These are phyloP conservation scores for Hyperoplus lanceolatus DNA, from an alignment of 2,797 vertebrate species.

Conservation along the genomic window DNA sequence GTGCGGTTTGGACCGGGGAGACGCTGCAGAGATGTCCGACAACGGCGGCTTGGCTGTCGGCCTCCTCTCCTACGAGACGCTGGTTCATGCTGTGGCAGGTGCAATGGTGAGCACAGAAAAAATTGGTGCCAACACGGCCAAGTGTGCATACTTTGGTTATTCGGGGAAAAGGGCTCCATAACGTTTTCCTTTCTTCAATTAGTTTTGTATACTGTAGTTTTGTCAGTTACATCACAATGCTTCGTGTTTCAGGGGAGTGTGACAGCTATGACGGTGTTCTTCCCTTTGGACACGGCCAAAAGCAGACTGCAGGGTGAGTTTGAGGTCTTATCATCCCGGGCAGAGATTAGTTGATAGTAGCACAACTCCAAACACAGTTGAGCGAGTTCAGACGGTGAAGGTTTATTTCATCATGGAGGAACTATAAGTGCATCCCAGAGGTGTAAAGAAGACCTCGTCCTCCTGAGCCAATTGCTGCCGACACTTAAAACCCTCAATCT, in stretches of 20 bases:
- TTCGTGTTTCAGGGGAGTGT: constrained; percentile 81
- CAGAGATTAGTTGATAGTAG: constrained; percentile 36
- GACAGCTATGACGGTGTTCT: constrained; percentile 88
- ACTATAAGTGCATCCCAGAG: background rate
- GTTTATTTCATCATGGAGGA: background rate
- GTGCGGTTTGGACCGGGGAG: background rate
- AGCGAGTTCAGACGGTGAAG: background rate
- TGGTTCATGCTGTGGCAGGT: constrained; percentile 88
- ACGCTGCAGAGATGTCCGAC: constrained; percentile 75
- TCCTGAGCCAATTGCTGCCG: background rate
- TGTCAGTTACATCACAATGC: background rate
- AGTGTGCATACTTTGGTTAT: no score
- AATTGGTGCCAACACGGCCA: background rate
- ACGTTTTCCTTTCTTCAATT: background rate
- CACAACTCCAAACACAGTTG: background rate
- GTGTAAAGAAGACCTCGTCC: background rate
- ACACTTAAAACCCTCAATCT: background rate
- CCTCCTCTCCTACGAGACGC: constrained; percentile 87
- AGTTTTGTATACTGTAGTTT: background rate
- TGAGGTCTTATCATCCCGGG: constrained; percentile 25
- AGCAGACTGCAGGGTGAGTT: constrained; percentile 88
- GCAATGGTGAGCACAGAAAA: constrained; percentile 80
- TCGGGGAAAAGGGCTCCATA: no score
- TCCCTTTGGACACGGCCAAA: constrained; percentile 88
- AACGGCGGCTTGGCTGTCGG: constrained; percentile 63